Evolutionary conservation across 2,888 invertebrate genomes (phyloP).

Genomic region (Parelbella ahira): DNA sequence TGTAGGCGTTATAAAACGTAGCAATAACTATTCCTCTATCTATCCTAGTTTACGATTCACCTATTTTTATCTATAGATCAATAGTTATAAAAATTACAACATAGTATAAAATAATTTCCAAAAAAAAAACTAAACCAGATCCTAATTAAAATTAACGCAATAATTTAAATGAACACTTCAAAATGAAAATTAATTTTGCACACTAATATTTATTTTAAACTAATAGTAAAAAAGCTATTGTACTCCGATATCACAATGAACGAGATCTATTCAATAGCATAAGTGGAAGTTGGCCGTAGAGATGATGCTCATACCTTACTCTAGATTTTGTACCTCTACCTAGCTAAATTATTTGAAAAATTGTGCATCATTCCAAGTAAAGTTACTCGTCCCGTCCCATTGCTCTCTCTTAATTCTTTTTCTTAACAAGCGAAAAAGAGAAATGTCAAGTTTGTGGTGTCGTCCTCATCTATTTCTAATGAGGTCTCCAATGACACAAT

Average conservation of each 20-base stretch:
- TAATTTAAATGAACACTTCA: neutral
- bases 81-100: neutral
- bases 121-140: no score
- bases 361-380: conserved; percentile 53
- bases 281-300: conserved; percentile 43
- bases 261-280: conserved; percentile 12
- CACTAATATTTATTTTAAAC: conserved; percentile 11
- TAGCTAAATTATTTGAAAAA: conserved; percentile 68
- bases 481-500: conserved; percentile 27
- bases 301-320: conserved; percentile 37
- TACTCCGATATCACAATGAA: conserved; percentile 23
- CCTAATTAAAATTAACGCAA: neutral
- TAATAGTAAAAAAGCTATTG: conserved; percentile 25
- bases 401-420: conserved; percentile 5
- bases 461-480: conserved; percentile 10
- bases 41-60: no score
- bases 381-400: conserved; percentile 12
- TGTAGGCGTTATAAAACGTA: conserved; percentile 12
- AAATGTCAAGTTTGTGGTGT: no score
- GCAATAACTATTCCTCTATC: neutral
- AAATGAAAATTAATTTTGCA: conserved; percentile 3
- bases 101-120: no score
- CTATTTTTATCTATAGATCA: conserved; percentile 5
- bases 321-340: conserved; percentile 60
- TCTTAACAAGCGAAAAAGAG: neutral